Evolutionary conservation across 2,797 vertebrate species (phyloP).

Genomic region (Myripristis jacobus): DNA sequence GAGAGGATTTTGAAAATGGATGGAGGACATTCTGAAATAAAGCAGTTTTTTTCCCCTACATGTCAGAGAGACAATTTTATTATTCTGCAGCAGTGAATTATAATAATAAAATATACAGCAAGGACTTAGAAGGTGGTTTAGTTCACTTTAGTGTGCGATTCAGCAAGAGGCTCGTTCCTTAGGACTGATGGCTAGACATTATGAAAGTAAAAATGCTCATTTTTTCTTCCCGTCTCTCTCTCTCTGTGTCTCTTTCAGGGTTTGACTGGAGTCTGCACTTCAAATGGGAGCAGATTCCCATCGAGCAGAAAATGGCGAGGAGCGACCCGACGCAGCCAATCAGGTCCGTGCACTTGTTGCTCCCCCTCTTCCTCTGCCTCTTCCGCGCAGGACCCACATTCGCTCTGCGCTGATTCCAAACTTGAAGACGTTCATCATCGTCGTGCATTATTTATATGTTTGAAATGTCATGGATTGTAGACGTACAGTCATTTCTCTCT

Average conservation of each 20-base stretch:
- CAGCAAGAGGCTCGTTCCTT: neutral
- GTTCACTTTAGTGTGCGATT: neutral
- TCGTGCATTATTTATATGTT: no score
- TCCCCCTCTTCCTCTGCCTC: neutral
- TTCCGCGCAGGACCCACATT: neutral
- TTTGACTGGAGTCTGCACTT: constrained; percentile 99
- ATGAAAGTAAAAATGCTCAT: neutral
- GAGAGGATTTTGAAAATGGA: neutral
- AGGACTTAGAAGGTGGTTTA: no score
- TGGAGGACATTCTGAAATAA: neutral
- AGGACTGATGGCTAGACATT: neutral
- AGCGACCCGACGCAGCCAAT: constrained; percentile 95
- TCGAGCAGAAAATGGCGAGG: constrained; percentile 97
- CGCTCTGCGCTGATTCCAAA: neutral
- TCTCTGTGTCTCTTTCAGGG: constrained; percentile 77
- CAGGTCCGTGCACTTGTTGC: constrained; percentile 80
- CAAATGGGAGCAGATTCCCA: constrained; percentile 99
- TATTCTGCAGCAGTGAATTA: neutral
- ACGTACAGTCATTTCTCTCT: no score
- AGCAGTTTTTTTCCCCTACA: neutral
- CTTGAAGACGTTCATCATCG: neutral
- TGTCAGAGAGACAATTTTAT: neutral
- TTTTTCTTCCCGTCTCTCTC: neutral
- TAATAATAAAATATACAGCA: no score
- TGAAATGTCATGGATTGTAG: neutral